A percentile compares a stretch with the other conserved stretches of the same genome.
Conservation (phyloP, 1,140 invertebrate genomes). For the Euglossa dilemma region DNA sequence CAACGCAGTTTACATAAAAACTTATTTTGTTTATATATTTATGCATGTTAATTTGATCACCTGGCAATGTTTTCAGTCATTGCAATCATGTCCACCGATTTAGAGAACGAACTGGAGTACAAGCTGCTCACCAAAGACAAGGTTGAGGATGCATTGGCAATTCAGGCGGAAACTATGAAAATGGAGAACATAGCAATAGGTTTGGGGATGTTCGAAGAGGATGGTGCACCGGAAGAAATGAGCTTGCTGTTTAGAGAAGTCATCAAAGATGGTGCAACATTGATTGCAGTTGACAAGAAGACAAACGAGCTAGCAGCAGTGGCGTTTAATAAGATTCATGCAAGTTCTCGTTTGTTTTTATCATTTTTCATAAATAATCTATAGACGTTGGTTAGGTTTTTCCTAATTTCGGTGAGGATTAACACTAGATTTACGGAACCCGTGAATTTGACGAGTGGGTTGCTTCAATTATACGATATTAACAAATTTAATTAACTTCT, state of each 20-base stretch:
- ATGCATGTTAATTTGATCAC: too few species aligned
- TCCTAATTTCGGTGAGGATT: not conserved
- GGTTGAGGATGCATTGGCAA: constrained; percentile 56
- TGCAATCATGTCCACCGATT: not conserved
- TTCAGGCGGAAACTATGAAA: constrained; percentile 64
- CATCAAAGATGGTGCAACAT: constrained; percentile 70
- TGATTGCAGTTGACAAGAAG: constrained; percentile 69
- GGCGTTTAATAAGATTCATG: constrained; percentile 74
- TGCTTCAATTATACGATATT: too few species aligned
- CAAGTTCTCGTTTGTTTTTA: constrained; percentile 35
- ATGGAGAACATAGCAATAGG: constrained; percentile 67
- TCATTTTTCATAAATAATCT: too few species aligned
- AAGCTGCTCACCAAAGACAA: constrained; percentile 58
- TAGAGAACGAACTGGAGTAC: constrained; percentile 56
- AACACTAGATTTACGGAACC: too few species aligned
- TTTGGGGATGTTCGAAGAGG: constrained; percentile 67
- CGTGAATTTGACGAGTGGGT: too few species aligned
- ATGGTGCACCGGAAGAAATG: constrained; percentile 71
- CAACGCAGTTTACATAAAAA: not conserved
- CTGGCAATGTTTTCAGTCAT: not conserved
- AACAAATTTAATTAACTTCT: too few species aligned
- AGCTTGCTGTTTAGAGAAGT: constrained; percentile 64
- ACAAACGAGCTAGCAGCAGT: constrained; percentile 70
- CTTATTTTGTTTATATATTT: too few species aligned
- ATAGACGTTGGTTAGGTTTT: too few species aligned